These are phyloP conservation scores for Ahaetulla prasina DNA, from an alignment of 2,113 vertebrate species.

Conservation along the genomic window DNA sequence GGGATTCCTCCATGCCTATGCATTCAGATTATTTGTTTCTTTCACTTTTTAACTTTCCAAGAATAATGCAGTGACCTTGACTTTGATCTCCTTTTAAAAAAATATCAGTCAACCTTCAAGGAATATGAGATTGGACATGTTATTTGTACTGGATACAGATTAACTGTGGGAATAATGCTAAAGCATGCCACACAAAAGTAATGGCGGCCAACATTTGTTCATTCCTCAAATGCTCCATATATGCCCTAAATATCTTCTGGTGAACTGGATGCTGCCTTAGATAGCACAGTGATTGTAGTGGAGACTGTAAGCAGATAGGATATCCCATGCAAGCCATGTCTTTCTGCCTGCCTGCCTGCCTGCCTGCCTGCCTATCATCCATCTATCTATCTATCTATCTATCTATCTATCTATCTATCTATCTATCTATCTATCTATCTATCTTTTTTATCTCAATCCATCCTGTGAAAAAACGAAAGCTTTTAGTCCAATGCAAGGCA, in stretches of 20 bases:
- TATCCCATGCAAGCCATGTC: neutral
- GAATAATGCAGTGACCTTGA: neutral
- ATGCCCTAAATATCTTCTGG: neutral
- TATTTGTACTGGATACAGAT: neutral
- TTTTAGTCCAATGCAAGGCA: neutral
- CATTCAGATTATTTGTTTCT: neutral
- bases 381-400: too few relatives aligned
- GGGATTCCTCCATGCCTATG: too few relatives aligned
- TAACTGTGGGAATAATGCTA: neutral
- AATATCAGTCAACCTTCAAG: neutral
- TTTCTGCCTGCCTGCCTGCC: too few relatives aligned
- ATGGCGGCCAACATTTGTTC: neutral
- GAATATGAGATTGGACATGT: neutral
- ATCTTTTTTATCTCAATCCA: neutral
- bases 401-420: too few relatives aligned
- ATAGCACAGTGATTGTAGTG: too few relatives aligned
- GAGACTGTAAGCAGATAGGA: neutral
- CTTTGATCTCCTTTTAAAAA: neutral
- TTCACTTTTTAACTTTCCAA: neutral
- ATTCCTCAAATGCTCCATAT: too few relatives aligned
- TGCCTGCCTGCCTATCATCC: accelerated
- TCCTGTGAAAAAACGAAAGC: neutral
- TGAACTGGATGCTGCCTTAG: neutral
- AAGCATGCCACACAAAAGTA: neutral
- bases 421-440: too few relatives aligned